Base-by-base conservation (phyloP, 2,888 invertebrate species). In the Scrobipalpa costella region DNA sequence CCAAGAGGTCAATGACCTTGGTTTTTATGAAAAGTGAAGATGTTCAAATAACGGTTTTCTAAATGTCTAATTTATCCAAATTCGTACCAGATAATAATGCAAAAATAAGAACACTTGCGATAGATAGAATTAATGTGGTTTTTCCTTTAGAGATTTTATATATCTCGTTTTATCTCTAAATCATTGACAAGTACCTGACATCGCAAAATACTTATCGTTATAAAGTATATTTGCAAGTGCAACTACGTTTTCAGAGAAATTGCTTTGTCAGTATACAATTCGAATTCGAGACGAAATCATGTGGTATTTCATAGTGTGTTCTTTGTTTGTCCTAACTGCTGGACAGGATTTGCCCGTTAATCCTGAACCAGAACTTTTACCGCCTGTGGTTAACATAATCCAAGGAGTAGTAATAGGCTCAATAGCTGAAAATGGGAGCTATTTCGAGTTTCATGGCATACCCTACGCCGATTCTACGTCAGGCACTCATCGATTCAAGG, bases 401-500 rank as follows among this genome's bases (percentile, higher is more conserved):
- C 88, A 88, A 73, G 90, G 89, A 36, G 72, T 68, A 1, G 80
- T 90, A 0, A 59, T 79, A 3, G 90, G 90, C 1, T 72, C 79
- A n/a, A 40, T 66, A 0, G 73, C 80, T 11, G 17, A 66, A 1
- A 77, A 82, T 70, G 81, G 83, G 3, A 64, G 70, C 17, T 83
- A 81, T 68, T 80, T 68, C 47, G 81, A 84, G 64, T 90, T 87
- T 66, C 70, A 84, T 69, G 90, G 90, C 0, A 88, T 90, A 64
- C 90, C 90, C 0, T 90, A 85, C 62, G 90, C 88, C 19, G 90
- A 84, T 65, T 78, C 87, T 0, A 88, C 90, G 0, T 78, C 87
- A 3, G 88, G 90, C 19, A 72, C 49, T 34, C 78, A 88, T 63
- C 76, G 90, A 64, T 90, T 88, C 66, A 88, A 86, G 85, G 90